These are phyloP conservation scores for Crossocerus cetratus DNA, from an alignment of 2,888 invertebrate species.

Conservation along the genomic window DNA sequence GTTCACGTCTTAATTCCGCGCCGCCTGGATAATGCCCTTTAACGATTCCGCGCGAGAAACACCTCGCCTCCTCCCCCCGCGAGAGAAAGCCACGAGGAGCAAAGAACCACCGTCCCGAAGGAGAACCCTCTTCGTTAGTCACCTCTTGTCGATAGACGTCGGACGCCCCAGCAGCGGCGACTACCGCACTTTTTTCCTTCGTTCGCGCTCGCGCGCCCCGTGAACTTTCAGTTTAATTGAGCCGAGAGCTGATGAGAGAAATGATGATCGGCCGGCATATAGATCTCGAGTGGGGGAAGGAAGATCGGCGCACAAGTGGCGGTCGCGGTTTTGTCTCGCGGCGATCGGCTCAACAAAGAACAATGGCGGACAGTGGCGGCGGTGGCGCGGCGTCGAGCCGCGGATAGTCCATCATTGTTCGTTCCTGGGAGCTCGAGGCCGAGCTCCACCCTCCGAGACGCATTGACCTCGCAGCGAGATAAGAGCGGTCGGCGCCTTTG, in stretches of 20 bases:
- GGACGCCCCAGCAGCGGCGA: no score
- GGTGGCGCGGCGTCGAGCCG: slow-evolving; percentile 55
- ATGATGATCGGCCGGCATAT: neutral
- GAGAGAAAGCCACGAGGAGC: neutral
- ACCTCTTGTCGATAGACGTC: slow-evolving; percentile 39
- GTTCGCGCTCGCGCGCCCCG: neutral
- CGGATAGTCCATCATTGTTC: slow-evolving; percentile 64
- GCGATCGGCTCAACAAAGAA: slow-evolving; percentile 62
- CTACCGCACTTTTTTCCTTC: slow-evolving; percentile 13
- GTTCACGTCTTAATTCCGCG: slow-evolving; percentile 61
- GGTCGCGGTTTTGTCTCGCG: slow-evolving; percentile 35
- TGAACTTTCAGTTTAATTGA: neutral
- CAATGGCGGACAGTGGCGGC: slow-evolving; percentile 68
- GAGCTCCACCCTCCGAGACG: slow-evolving; percentile 66
- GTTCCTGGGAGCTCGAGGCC: slow-evolving; percentile 48
- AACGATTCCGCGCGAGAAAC: slow-evolving; percentile 54
- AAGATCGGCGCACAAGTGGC: slow-evolving; percentile 21
- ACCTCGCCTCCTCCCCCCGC: no score
- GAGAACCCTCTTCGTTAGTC: slow-evolving; percentile 40
- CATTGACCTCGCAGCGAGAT: slow-evolving; percentile 72
- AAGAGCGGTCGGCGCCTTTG: slow-evolving; percentile 71
- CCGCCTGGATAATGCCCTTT: slow-evolving; percentile 51
- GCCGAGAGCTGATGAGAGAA: neutral
- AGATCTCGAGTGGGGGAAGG: neutral
- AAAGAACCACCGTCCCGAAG: neutral